These are phyloP conservation scores for Aphaenogaster ashmeadi DNA, from an alignment of 1,140 invertebrate species.

Conservation along the genomic window DNA sequence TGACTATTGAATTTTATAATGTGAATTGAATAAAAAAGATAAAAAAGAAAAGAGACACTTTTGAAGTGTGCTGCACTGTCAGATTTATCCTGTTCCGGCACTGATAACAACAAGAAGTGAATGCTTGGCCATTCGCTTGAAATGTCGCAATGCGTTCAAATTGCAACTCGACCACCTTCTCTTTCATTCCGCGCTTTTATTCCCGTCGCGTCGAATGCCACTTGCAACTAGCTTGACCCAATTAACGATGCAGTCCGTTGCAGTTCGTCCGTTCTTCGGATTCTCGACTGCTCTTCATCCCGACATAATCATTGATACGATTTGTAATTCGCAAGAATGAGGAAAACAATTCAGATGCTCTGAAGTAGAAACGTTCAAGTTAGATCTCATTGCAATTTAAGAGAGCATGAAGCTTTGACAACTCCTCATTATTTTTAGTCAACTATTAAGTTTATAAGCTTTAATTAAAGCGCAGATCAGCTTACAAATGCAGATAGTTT, in stretches of 20 bases:
- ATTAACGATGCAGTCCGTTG: slow-evolving; percentile 51
- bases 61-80: neutral
- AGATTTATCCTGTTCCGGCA: slow-evolving; percentile 5
- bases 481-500: slow-evolving; percentile 23
- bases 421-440: slow-evolving; percentile 6
- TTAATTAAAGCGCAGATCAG: slow-evolving; percentile 38
- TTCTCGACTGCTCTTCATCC: slow-evolving; percentile 10
- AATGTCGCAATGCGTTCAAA: slow-evolving; percentile 70
- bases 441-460: slow-evolving; percentile 13
- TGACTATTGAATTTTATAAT: neutral
- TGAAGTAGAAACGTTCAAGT: slow-evolving; percentile 25
- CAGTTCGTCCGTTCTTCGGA: neutral
- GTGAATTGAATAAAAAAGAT: neutral
- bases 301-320: slow-evolving; percentile 45
- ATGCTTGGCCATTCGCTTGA: slow-evolving; percentile 46
- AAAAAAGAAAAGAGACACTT: neutral
- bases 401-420: slow-evolving; percentile 22
- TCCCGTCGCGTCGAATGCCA: slow-evolving; percentile 31
- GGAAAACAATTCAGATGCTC: slow-evolving; percentile 18
- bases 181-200: slow-evolving; percentile 43
- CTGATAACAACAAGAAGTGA: neutral
- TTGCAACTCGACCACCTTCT: slow-evolving; percentile 50
- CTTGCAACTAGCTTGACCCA: slow-evolving; percentile 53
- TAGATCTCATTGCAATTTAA: slow-evolving; percentile 31
- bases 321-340: slow-evolving; percentile 48